Percentiles rank a stretch among this genome's conserved stretches.
Conservation (phyloP, 2,113 vertebrate genomes). For the Cyphomyrus discorhynchus region DNA sequence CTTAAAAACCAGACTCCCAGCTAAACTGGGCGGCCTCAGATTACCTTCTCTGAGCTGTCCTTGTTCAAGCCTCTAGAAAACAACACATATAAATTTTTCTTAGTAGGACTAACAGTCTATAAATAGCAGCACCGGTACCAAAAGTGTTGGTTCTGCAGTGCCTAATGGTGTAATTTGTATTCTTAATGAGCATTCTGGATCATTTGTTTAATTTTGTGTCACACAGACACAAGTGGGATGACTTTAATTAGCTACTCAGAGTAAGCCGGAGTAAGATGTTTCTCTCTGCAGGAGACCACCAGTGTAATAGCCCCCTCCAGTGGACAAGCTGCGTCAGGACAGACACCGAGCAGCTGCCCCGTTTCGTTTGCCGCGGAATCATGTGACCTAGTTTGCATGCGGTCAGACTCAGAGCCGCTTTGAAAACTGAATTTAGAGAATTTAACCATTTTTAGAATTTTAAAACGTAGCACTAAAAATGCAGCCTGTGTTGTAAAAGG, state of each 20-base stretch:
- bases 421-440: background rate
- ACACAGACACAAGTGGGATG: slow-evolving; percentile 60
- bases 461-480: background rate
- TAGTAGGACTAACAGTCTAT: slow-evolving; percentile 53
- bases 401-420: background rate
- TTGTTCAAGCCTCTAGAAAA: slow-evolving; percentile 51
- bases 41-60: slow-evolving; percentile 41
- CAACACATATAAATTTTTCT: slow-evolving; percentile 51
- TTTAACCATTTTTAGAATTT: background rate
- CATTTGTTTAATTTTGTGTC: slow-evolving; percentile 64
- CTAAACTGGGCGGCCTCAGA: background rate
- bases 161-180: slow-evolving; percentile 67
- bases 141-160: slow-evolving; percentile 51
- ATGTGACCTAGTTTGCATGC: background rate
- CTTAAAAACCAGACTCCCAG: background rate
- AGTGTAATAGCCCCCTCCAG: slow-evolving; percentile 50
- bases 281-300: slow-evolving; percentile 6
- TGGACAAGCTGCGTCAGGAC: slow-evolving; percentile 26
- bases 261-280: background rate
- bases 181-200: slow-evolving; percentile 62
- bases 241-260: slow-evolving; percentile 38
- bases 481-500: background rate
- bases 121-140: slow-evolving; percentile 46
- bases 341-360: background rate
- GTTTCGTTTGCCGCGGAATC: background rate